Evolutionary conservation across 2,797 vertebrate genomes (phyloP), one percentile per base, ranked within the genome.

Genomic region (Argentina silus): DNA sequence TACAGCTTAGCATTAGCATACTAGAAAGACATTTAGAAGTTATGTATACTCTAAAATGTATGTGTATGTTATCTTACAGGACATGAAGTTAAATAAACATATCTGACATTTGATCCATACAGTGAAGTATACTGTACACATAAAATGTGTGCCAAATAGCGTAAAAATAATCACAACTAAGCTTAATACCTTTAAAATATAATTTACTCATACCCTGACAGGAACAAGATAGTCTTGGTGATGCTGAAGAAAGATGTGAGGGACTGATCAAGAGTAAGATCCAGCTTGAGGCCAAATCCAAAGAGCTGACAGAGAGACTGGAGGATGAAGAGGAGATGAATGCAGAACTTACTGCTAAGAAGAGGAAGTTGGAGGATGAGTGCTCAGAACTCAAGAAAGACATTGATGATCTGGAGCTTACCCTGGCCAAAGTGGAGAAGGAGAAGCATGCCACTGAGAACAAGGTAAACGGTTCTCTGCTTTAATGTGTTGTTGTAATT

Each of bases 201-300:
- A 64, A 19, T 27, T 27, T 50, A 6, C 36, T 88, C 88, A 91
- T 69, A 57, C 50, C 56, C 5, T 21, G 78, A 47, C 70, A 93
- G 91, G 89, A 95, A 79, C 94, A 95, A 92, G 95, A 96, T 71
- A 95, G 93, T 79, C 90, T 96, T 7, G 51, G 78, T 1, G 96
- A 96, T 70, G 93, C 95, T 0, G 96, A 96, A 65, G 96, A 96
- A 63, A 94, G 95, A 60, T 97, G 95, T 0, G 96, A 97, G 76
- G 96, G 96, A 81, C 86, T 97, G 68, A 97, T 97, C 83, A 97
- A 97, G 79, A 96, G 94, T 84, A 97, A 97, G 85, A 97, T 97
- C 81, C 95, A 96, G 84, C 84, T 96, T 76, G 96, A 97, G 77
- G 96, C 95, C 75, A 97, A 97, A 88, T 67, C 83, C 78, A 97